Base-by-base conservation (phyloP, 1,140 invertebrate species). In the Zeugodacus cucurbitae region DNA sequence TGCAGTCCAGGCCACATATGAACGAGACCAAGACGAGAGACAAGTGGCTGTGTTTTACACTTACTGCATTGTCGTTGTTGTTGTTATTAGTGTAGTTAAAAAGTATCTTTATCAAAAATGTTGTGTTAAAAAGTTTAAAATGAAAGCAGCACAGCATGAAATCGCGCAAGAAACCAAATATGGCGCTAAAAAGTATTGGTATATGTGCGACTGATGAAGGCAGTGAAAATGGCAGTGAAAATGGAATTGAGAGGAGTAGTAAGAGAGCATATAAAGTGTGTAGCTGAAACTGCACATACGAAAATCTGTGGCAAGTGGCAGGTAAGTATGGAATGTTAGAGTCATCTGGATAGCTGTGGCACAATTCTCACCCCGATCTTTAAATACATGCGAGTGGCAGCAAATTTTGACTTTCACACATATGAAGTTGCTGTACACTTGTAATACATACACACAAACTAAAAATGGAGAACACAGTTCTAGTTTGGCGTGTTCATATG, bases 11-110 rank as follows among this genome's bases (percentile, higher is more conserved):
- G 3, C 22, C 74, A 54, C n/a, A 54, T 22, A 82, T 48, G 22
- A 10, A 44, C n/a, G n/a, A 44, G n/a, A n/a, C 7, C 74, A 48
- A 82, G n/a, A 82, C 41, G 74, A 29, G 10, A 44, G 41, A 22
- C 74, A 44, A 82, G 41, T 82, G 74, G 11, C n/a, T 82, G 26
- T 82, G 26, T 82, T 44, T 3, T 34, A 44, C 34, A 44, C 70
- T 74, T 37, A 2, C 32, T 37, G 64, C 64, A 70, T 70, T 70
- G 64, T 70, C 29, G 14, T 70, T 82, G 74, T 82, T 82, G 74
- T 82, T 82, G 41, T 48, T 82, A 82, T 82, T 48, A 82, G 74
- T 82, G 74, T 82, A 82, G 74, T 82, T 82, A 82, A 82, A 82
- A 82, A 82, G 74, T n/a, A 48, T 48, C 37, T 54, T 82, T 82